These are phyloP conservation scores for Silurus lanzhouensis DNA, from an alignment of 2,797 vertebrate species.

Conservation along the genomic window DNA sequence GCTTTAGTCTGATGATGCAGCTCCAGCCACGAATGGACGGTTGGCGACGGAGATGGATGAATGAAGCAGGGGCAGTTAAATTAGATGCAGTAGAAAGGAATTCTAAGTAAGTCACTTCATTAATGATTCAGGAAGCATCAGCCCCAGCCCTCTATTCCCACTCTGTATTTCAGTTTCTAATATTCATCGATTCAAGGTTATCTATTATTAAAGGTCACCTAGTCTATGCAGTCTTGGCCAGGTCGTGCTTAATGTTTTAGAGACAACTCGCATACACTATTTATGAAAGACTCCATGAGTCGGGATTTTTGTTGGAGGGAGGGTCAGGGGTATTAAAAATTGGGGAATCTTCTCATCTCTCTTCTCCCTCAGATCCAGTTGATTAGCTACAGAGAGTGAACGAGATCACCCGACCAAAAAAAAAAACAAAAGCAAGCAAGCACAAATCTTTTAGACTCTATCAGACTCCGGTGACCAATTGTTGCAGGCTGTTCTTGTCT, in stretches of 20 bases:
- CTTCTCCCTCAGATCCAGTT: slow-evolving; percentile 63
- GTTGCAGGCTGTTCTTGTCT: slow-evolving; percentile 78
- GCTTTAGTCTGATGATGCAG: slow-evolving; percentile 32
- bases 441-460: slow-evolving; percentile 49
- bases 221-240: slow-evolving; percentile 50
- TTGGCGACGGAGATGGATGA: neutral
- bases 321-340: slow-evolving; percentile 18
- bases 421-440: slow-evolving; percentile 23
- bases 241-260: slow-evolving; percentile 53
- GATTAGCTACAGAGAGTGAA: slow-evolving; percentile 60
- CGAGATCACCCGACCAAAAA: slow-evolving; percentile 33
- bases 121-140: slow-evolving; percentile 37
- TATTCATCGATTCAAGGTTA: slow-evolving; percentile 37
- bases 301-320: slow-evolving; percentile 42
- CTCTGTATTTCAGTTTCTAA: slow-evolving; percentile 16
- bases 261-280: slow-evolving; percentile 41
- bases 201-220: slow-evolving; percentile 48
- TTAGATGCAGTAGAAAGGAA: slow-evolving; percentile 44
- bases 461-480: slow-evolving; percentile 63
- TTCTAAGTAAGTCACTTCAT: slow-evolving; percentile 42
- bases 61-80: slow-evolving; percentile 20
- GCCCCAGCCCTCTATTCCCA: slow-evolving; percentile 8
- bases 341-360: slow-evolving; percentile 50
- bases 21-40: slow-evolving; percentile 45
- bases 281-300: slow-evolving; percentile 49